Conservation (phyloP, 2,888 invertebrate genomes). For the Baccha elongata region DNA sequence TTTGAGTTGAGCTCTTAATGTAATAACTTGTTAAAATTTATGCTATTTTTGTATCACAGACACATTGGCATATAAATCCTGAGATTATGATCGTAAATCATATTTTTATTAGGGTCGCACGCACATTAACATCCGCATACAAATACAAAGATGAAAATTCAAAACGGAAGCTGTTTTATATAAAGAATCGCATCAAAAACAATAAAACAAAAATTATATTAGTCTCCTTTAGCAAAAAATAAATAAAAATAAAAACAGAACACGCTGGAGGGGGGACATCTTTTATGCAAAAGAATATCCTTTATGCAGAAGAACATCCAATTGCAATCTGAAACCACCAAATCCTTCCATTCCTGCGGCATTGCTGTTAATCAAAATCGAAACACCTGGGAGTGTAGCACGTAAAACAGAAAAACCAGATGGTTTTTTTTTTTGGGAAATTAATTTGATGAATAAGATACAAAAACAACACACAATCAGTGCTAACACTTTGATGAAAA, state of each 20-base stretch:
- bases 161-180: slow-evolving; percentile 9
- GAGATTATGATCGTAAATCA: slow-evolving; percentile 71
- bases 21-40: slow-evolving; percentile 71
- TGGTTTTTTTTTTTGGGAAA: neutral
- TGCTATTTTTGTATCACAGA: slow-evolving; percentile 60
- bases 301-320: neutral
- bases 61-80: slow-evolving; percentile 63
- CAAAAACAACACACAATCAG: slow-evolving; percentile 1
- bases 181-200: slow-evolving; percentile 28
- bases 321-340: slow-evolving; percentile 1
- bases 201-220: slow-evolving; percentile 57
- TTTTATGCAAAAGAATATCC: slow-evolving; percentile 13
- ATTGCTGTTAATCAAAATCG: slow-evolving; percentile 20
- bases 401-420: neutral
- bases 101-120: slow-evolving; percentile 68
- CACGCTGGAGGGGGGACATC: neutral
- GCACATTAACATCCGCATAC: slow-evolving; percentile 61
- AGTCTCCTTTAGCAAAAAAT: neutral
- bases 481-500: slow-evolving; percentile 27
- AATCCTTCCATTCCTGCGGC: slow-evolving; percentile 9
- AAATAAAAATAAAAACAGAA: slow-evolving; percentile 1
- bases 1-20: slow-evolving; percentile 65
- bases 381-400: slow-evolving; percentile 7
- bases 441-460: neutral
- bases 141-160: slow-evolving; percentile 26